Evolutionary conservation across 2,113 vertebrate genomes (phyloP).

Genomic region (Caloenas nicobarica): DNA sequence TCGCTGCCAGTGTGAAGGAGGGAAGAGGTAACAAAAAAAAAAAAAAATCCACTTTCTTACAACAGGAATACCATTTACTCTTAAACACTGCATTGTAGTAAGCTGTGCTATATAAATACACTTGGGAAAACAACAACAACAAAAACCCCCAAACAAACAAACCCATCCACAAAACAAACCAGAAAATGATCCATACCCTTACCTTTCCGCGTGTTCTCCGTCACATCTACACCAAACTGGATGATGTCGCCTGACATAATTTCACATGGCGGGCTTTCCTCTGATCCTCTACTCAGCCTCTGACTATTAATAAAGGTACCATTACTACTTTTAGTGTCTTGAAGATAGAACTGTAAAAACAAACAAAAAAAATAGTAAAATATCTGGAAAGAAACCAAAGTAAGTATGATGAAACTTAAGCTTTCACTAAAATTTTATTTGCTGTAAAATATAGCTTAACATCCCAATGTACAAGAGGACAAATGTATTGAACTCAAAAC

Average conservation of each 20-base stretch:
- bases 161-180: no score
- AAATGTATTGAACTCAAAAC: not conserved
- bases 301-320: slow-evolving; percentile 99
- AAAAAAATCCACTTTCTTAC: not conserved
- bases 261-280: slow-evolving; percentile 98
- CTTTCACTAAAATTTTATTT: not conserved
- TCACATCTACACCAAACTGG: slow-evolving; percentile 99
- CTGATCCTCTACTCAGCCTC: slow-evolving; percentile 96
- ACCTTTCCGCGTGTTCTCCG: slow-evolving; percentile 99
- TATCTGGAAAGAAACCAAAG: not conserved
- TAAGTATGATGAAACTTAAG: not conserved
- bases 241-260: slow-evolving; percentile 98
- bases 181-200: slow-evolving; percentile 69
- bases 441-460: not conserved
- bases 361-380: not conserved
- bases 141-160: not conserved
- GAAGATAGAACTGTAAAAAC: slow-evolving; percentile 93
- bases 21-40: not conserved
- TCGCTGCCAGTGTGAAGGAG: not conserved
- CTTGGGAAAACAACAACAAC: not conserved
- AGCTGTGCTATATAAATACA: not conserved
- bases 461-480: not conserved
- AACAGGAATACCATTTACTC: not conserved
- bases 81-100: not conserved
- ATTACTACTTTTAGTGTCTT: slow-evolving; percentile 99